Conservation (phyloP, 2,888 invertebrate genomes). For the Rotaria sp. region DNA sequence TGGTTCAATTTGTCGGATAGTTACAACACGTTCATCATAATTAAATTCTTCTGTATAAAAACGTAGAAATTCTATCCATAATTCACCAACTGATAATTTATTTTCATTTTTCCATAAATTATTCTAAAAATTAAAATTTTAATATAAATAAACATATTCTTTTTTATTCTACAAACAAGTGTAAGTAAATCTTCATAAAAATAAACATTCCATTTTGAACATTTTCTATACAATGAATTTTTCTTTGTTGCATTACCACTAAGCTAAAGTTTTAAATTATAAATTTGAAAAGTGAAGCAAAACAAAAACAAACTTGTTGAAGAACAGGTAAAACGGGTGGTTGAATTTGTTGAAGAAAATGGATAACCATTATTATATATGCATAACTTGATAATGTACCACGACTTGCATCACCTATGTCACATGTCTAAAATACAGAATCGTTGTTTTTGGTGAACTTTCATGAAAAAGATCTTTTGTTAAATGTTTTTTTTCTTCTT, state of each 20-base stretch:
- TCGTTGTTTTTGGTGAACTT: no score
- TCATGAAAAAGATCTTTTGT: no score
- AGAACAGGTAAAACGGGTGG: constrained; percentile 62
- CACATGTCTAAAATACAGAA: constrained; percentile 50
- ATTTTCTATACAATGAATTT: neutral
- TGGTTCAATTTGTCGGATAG: constrained; percentile 55
- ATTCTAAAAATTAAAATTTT: neutral
- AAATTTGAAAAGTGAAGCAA: neutral
- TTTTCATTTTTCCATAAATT: constrained; percentile 50
- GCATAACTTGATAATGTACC: constrained; percentile 63
- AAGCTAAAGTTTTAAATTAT: neutral
- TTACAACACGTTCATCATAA: constrained; percentile 57
- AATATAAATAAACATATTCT: neutral
- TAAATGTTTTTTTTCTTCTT: neutral
- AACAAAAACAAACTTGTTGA: constrained; percentile 53
- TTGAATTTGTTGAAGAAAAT: constrained; percentile 60
- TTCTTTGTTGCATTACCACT: neutral
- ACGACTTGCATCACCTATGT: constrained; percentile 61
- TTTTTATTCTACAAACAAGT: neutral
- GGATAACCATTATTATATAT: constrained; percentile 61
- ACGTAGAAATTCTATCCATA: constrained; percentile 59
- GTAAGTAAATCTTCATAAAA: neutral
- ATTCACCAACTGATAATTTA: constrained; percentile 55
- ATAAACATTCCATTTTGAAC: constrained; percentile 14
- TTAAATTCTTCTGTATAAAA: constrained; percentile 60